Conservation (phyloP, 2,113 vertebrate genomes). For the Pteropus alecto region DNA sequence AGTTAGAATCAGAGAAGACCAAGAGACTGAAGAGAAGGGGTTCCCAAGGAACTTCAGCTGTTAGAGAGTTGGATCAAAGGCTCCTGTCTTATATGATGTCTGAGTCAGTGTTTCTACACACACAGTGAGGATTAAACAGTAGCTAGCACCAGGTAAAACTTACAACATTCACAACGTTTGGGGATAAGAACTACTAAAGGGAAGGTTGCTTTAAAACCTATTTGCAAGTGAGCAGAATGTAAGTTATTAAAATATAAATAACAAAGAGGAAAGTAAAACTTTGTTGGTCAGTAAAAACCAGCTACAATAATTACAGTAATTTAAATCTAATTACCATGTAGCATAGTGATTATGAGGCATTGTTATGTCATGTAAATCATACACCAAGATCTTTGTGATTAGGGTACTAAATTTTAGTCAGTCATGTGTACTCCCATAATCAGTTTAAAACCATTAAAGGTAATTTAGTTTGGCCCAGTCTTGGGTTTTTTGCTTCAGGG, state of each 20-base stretch:
- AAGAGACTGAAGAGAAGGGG: not conserved
- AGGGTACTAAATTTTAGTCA: conserved; percentile 10
- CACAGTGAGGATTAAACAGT: not conserved
- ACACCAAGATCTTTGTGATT: conserved; percentile 47
- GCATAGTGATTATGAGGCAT: not conserved
- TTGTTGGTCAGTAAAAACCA: conserved; percentile 28
- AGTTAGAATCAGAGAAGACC: not conserved
- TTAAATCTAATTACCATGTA: conserved; percentile 54
- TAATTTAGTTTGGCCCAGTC: conserved; percentile 28
- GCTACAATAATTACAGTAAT: conserved; percentile 44
- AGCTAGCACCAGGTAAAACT: not conserved
- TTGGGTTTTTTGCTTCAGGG: not conserved
- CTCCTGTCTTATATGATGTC: not conserved
- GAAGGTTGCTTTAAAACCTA: not conserved
- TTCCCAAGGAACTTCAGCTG: not conserved
- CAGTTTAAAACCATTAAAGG: conserved; percentile 45
- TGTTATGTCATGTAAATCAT: conserved; percentile 13
- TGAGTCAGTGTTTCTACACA: not conserved
- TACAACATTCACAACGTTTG: not conserved
- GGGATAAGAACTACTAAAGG: not conserved
- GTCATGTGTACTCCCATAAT: not conserved
- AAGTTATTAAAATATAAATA: conserved; percentile 31
- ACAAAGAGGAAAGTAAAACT: conserved; percentile 16
- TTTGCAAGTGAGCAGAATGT: conserved; percentile 3
- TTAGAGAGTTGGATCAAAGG: not conserved